Percentiles rank a stretch among this genome's conserved stretches.
Conservation (phyloP, 1,140 invertebrate genomes). For the Neotoxoptera formosana region DNA sequence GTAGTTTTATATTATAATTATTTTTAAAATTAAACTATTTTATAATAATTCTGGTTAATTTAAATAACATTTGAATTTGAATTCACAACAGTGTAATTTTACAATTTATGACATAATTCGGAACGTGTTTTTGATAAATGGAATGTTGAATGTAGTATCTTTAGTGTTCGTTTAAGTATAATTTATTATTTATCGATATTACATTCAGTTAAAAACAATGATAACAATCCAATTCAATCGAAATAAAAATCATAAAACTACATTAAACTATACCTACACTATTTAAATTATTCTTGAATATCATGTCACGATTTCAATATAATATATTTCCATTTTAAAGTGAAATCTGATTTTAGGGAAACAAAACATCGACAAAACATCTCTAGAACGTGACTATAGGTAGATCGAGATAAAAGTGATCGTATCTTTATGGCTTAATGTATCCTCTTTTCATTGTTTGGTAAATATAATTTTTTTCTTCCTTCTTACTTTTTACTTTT, state of each 20-base stretch:
- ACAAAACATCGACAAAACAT: constrained; percentile 8
- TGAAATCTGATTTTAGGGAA: not conserved
- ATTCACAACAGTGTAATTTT: no score
- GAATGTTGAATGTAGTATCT: not conserved
- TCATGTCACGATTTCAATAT: not conserved
- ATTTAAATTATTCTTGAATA: not conserved
- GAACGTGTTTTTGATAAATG: not conserved
- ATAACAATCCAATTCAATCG: not conserved
- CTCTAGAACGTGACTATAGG: constrained; percentile 22
- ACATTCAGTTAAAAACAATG: not conserved
- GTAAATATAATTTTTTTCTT: constrained; percentile 32
- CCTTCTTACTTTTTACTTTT: not conserved
- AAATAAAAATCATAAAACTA: not conserved
- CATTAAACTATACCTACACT: not conserved
- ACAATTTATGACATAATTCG: not conserved
- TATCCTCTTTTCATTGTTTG: constrained; percentile 8
- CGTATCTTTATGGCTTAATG: constrained; percentile 19
- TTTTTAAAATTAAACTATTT: not conserved
- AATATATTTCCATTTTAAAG: not conserved
- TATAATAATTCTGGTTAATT: not conserved
- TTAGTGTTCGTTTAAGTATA: not conserved
- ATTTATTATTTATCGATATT: not conserved
- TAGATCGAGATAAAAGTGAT: not conserved
- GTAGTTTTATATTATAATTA: no score
- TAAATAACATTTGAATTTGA: not conserved